Percentiles rank a stretch among this genome's conserved stretches.
Conservation (phyloP, 2,113 vertebrate species). For the Dromiciops gliroides region DNA sequence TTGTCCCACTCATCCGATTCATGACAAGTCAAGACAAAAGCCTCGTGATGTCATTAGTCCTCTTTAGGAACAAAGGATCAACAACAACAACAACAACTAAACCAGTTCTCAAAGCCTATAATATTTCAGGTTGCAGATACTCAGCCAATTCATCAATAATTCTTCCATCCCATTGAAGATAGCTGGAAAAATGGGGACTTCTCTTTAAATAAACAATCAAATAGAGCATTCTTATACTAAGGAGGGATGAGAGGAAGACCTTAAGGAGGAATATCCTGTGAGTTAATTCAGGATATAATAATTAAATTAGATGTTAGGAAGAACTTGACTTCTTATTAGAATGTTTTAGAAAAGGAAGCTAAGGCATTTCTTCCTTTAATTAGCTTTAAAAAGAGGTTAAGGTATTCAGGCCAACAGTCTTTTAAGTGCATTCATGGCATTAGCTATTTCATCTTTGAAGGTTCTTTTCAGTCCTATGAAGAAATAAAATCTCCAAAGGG, state of each 20-base stretch:
- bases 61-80: neutral
- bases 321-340: neutral
- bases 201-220: neutral
- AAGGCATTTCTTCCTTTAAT: neutral
- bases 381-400: neutral
- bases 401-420: neutral
- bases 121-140: neutral
- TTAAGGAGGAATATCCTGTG: conserved; percentile 12
- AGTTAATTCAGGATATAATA: neutral
- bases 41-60: neutral
- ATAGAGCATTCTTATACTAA: neutral
- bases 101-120: neutral
- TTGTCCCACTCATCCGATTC: neutral
- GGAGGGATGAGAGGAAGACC: neutral
- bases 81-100: neutral
- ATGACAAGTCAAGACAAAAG: neutral
- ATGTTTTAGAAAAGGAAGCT: neutral
- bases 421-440: neutral
- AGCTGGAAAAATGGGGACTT: neutral
- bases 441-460: neutral
- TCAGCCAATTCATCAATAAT: neutral
- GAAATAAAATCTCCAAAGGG: neutral
- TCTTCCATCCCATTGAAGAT: neutral
- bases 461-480: neutral
- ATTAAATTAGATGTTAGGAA: neutral